phyloP scores from a whole-genome alignment of 2,888 invertebrate genomes.

The Chymomyza fuscimana region DNA sequence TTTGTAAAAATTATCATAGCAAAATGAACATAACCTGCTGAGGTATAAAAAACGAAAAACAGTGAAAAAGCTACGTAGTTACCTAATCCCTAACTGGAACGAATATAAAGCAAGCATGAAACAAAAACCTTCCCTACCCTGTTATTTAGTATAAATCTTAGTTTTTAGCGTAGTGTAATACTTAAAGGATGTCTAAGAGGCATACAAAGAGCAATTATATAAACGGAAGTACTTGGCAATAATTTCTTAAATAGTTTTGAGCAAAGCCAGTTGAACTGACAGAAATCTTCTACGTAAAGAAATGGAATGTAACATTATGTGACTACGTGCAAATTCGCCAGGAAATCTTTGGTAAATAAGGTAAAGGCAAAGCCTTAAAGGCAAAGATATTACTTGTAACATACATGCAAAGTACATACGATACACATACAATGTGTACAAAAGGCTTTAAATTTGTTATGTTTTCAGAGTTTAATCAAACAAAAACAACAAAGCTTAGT shows the following conservation, averaged over 20 bases:
- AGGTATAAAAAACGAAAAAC: neutral
- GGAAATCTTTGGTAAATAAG: neutral
- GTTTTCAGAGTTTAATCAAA: slow-evolving; percentile 77
- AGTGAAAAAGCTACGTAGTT: slow-evolving; percentile 78
- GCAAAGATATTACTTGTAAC: slow-evolving; percentile 42
- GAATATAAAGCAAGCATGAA: neutral
- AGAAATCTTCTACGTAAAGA: slow-evolving; percentile 19
- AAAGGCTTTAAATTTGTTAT: slow-evolving; percentile 77
- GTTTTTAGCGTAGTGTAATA: slow-evolving; percentile 45
- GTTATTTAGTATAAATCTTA: slow-evolving; percentile 69
- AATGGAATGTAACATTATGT: slow-evolving; percentile 13
- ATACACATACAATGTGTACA: slow-evolving; percentile 20
- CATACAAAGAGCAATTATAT: slow-evolving; percentile 16
- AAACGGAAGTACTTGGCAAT: slow-evolving; percentile 46
- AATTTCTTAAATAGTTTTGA: slow-evolving; percentile 41
- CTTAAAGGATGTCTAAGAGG: slow-evolving; percentile 18
- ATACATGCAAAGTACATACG: slow-evolving; percentile 25
- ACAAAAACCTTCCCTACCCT: slow-evolving; percentile 46
- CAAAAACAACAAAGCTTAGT: slow-evolving; percentile 30
- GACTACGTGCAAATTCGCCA: neutral
- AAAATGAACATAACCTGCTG: neutral
- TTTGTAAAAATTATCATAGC: too few species aligned
- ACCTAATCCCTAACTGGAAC: slow-evolving; percentile 69
- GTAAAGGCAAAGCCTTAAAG: slow-evolving; percentile 24
- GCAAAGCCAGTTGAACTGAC: slow-evolving; percentile 61